These are phyloP conservation scores for Drosophila peninsularis DNA, from an alignment of 2,888 invertebrate genomes.

Conservation along the genomic window DNA sequence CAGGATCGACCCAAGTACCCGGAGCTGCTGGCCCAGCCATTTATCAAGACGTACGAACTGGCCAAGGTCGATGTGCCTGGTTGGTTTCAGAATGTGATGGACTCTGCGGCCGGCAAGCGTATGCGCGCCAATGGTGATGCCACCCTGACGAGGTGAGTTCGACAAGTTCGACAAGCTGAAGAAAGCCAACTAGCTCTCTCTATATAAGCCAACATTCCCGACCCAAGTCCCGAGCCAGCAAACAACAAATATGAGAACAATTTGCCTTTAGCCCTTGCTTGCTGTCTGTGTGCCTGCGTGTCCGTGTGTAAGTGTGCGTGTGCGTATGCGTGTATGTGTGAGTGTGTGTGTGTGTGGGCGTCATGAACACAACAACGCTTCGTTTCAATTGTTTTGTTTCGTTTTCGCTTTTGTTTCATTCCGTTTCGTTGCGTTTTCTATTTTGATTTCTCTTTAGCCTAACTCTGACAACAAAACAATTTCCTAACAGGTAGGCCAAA, in stretches of 20 bases:
- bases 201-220: slow-evolving; percentile 10
- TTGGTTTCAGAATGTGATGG: slow-evolving; percentile 91
- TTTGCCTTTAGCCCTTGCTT: slow-evolving; percentile 30
- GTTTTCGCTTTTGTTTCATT: slow-evolving; percentile 54
- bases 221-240: not conserved
- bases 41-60: slow-evolving; percentile 92
- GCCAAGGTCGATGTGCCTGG: slow-evolving; percentile 90
- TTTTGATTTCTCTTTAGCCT: slow-evolving; percentile 45
- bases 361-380: slow-evolving; percentile 34
- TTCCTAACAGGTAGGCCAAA: slow-evolving; percentile 58
- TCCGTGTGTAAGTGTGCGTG: slow-evolving; percentile 9
- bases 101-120: slow-evolving; percentile 84
- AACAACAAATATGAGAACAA: not conserved
- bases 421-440: slow-evolving; percentile 53
- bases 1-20: slow-evolving; percentile 96
- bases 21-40: slow-evolving; percentile 94
- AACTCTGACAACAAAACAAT: slow-evolving; percentile 39
- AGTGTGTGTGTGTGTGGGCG: slow-evolving; percentile 15
- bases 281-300: slow-evolving; percentile 11
- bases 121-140: slow-evolving; percentile 67
- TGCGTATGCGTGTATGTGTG: slow-evolving; percentile 9
- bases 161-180: not conserved
- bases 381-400: slow-evolving; percentile 47
- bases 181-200: not conserved
- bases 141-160: slow-evolving; percentile 83